These are phyloP conservation scores for Zaprionus lineosus DNA, from an alignment of 2,888 invertebrate species.

Conservation along the genomic window DNA sequence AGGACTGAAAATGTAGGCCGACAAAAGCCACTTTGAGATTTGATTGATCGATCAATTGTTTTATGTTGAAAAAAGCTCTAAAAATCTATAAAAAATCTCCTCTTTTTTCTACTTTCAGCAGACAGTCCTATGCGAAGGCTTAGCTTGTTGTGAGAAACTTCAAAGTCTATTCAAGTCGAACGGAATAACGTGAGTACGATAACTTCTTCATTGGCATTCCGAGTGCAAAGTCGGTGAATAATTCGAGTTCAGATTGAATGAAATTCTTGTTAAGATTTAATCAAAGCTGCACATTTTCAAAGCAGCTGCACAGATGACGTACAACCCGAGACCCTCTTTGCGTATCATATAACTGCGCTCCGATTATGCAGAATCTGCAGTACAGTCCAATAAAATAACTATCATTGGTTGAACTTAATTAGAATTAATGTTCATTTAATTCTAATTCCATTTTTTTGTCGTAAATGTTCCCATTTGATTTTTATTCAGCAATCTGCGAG, in stretches of 20 bases:
- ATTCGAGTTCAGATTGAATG: no score
- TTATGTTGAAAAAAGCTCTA: slow-evolving; percentile 5
- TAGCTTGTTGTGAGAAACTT: no score
- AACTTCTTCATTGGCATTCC: no score
- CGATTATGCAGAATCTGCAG: background rate
- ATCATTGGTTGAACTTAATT: slow-evolving; percentile 26
- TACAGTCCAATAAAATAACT: background rate
- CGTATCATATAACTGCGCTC: background rate
- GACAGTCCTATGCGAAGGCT: no score
- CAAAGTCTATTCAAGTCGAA: no score
- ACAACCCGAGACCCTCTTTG: no score
- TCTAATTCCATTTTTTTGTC: slow-evolving; percentile 22
- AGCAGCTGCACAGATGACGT: background rate
- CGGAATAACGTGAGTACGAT: no score
- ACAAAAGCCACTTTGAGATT: background rate
- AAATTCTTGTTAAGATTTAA: no score
- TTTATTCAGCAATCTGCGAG: no score
- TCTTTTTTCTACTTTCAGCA: no score
- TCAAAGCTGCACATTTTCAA: no score
- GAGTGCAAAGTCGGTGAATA: no score
- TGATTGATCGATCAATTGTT: slow-evolving; percentile 30
- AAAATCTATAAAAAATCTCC: background rate
- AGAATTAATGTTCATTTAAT: slow-evolving; percentile 43
- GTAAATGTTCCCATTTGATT: slow-evolving; percentile 7
- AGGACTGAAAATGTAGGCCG: background rate